Percentiles rank a stretch among this genome's conserved stretches.
Conservation (phyloP, 2,888 invertebrate genomes). For the Drosophila lacicola region DNA sequence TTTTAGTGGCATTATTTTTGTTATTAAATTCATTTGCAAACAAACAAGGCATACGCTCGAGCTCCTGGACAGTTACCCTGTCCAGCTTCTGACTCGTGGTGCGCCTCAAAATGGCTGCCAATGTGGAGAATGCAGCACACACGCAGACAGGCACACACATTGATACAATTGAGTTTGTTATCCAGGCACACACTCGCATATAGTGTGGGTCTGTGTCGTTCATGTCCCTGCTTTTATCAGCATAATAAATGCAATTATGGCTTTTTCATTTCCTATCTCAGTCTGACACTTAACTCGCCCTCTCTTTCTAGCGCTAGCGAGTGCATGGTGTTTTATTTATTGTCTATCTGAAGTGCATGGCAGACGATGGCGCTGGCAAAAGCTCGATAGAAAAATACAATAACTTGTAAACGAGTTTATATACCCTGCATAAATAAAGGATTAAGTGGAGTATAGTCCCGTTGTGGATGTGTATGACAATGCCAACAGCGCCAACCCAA, state of each 20-base stretch:
- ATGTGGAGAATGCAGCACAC: constrained; percentile 29
- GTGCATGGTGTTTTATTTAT: constrained; percentile 57
- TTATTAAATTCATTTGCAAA: constrained; percentile 81
- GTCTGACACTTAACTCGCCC: constrained; percentile 10
- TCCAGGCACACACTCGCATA: constrained; percentile 30
- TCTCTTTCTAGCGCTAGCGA: constrained; percentile 12
- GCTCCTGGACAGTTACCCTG: constrained; percentile 25
- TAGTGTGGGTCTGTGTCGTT: constrained; percentile 35
- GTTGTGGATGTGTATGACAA: too few relatives aligned
- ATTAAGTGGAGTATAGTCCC: background rate
- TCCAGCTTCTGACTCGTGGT: constrained; percentile 28
- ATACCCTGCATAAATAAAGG: constrained; percentile 20
- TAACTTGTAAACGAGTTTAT: constrained; percentile 50
- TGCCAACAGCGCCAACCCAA: too few relatives aligned
- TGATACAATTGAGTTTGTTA: constrained; percentile 54
- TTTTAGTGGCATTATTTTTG: constrained; percentile 77
- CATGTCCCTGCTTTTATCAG: constrained; percentile 77
- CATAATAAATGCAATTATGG: constrained; percentile 83
- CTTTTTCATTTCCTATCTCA: constrained; percentile 50
- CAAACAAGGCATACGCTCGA: constrained; percentile 63
- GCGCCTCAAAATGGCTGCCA: constrained; percentile 70
- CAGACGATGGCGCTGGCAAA: constrained; percentile 45
- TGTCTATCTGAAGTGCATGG: constrained; percentile 60
- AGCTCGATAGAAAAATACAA: constrained; percentile 63
- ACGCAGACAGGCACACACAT: constrained; percentile 15